Conservation (phyloP, 2,888 invertebrate genomes). For the Plebejus melissa region DNA sequence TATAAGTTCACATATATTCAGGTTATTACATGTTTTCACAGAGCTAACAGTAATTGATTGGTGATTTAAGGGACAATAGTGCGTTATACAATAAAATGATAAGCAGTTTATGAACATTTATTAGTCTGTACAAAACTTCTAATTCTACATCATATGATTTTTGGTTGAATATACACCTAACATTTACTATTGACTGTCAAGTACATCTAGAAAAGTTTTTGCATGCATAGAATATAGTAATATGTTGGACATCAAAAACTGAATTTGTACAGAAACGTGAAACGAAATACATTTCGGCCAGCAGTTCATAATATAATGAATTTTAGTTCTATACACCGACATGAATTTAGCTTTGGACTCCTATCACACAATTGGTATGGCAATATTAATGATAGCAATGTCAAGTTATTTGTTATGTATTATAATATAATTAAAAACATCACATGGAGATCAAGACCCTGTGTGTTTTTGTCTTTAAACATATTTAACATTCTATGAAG, state of each 20-base stretch:
- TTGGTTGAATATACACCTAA: slow-evolving; percentile 26
- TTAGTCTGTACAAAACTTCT: slow-evolving; percentile 29
- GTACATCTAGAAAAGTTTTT: slow-evolving; percentile 29
- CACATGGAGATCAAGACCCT: slow-evolving; percentile 68
- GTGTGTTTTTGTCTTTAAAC: slow-evolving; percentile 57
- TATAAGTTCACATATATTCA: slow-evolving; percentile 66
- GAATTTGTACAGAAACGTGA: slow-evolving; percentile 39
- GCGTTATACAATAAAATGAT: slow-evolving; percentile 24
- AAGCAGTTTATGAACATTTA: slow-evolving; percentile 24
- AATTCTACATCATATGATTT: slow-evolving; percentile 26
- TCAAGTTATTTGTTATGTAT: slow-evolving; percentile 40
- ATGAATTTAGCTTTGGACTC: slow-evolving; percentile 30
- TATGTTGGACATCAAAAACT: slow-evolving; percentile 41
- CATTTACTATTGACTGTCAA: slow-evolving; percentile 27
- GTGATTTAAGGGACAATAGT: slow-evolving; percentile 63
- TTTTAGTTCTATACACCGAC: slow-evolving; percentile 9
- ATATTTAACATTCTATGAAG: slow-evolving; percentile 59
- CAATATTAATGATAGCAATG: slow-evolving; percentile 46
- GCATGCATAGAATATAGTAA: slow-evolving; percentile 37
- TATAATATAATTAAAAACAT: slow-evolving; percentile 45
- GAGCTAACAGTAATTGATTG: slow-evolving; percentile 57
- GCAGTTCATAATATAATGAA: slow-evolving; percentile 46
- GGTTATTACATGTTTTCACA: slow-evolving; percentile 60
- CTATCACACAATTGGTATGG: slow-evolving; percentile 35
- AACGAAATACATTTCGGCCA: slow-evolving; percentile 45